Evolutionary conservation across 2,113 vertebrate genomes (phyloP).

Genomic region (Pao palembangensis): DNA sequence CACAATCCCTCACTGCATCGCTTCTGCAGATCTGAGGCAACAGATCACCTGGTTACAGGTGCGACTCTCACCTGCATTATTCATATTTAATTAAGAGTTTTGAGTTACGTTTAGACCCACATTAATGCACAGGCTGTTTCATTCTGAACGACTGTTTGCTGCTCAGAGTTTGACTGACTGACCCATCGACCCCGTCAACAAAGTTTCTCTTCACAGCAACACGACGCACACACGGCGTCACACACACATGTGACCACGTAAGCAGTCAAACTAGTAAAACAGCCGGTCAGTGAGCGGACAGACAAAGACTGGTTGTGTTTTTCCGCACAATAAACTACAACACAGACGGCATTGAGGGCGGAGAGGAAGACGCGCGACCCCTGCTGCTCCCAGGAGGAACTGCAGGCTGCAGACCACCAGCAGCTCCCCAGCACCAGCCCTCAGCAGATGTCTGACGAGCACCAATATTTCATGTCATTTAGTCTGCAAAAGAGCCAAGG

Average conservation of each 20-base stretch:
- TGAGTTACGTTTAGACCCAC: too few relatives aligned
- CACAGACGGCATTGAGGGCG: slow-evolving; percentile 41
- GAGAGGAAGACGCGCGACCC: slow-evolving; percentile 19
- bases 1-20: slow-evolving; percentile 24
- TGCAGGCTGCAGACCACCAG: not conserved
- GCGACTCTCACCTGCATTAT: too few relatives aligned
- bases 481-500: too few relatives aligned
- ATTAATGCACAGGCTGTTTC: not conserved
- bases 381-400: not conserved
- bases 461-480: too few relatives aligned
- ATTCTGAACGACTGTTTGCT: slow-evolving; percentile 8
- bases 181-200: slow-evolving; percentile 19
- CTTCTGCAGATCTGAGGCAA: not conserved
- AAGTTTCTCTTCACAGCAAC: slow-evolving; percentile 35
- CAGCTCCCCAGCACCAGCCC: not conserved
- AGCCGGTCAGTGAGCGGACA: not conserved
- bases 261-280: not conserved
- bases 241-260: slow-evolving; percentile 12
- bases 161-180: slow-evolving; percentile 19
- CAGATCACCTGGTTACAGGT: not conserved
- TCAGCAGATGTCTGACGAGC: too few relatives aligned
- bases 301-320: not conserved
- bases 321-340: slow-evolving; percentile 36
- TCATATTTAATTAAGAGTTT: too few relatives aligned
- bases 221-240: not conserved